These are phyloP conservation scores for Fregata magnificens DNA, from an alignment of 2,113 vertebrate genomes.

Conservation along the genomic window DNA sequence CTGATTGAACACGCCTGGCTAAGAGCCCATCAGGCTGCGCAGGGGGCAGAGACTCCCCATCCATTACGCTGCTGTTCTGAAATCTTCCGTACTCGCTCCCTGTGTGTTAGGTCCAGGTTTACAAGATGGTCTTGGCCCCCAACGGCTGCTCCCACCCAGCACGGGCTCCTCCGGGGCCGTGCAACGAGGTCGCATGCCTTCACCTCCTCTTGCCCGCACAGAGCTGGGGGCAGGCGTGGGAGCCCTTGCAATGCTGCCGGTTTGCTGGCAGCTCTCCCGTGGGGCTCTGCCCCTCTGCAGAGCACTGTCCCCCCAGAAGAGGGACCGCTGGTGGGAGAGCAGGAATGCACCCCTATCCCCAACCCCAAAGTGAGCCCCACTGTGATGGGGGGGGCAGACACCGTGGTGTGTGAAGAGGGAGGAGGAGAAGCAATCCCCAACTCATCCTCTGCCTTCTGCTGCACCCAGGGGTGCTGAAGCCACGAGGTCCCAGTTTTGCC, in stretches of 20 bases:
- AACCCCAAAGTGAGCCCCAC: not conserved
- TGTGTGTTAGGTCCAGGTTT: not conserved
- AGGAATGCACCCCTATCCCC: not conserved
- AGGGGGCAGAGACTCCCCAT: not conserved
- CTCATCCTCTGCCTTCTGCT: not conserved
- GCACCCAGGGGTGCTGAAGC: not conserved
- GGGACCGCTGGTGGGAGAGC: not conserved
- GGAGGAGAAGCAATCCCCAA: not conserved
- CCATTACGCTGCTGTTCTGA: not conserved
- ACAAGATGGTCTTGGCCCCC: not conserved
- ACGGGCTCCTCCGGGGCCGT: rapidly evolving
- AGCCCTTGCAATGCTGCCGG: rapidly evolving
- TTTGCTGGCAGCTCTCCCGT: no score
- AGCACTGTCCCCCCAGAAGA: not conserved
- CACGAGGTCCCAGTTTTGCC: not conserved
- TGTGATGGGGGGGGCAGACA: rapidly evolving
- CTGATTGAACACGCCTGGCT: not conserved
- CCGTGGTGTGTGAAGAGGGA: not conserved
- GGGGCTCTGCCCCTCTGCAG: not conserved
- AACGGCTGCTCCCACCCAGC: not conserved
- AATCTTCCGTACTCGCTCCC: not conserved
- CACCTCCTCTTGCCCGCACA: no score
- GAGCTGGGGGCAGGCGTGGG: not conserved
- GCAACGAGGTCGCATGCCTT: rapidly evolving
- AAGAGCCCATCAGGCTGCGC: not conserved